Base-by-base conservation (phyloP, 2,888 invertebrate genomes). In the Empis stercorea region DNA sequence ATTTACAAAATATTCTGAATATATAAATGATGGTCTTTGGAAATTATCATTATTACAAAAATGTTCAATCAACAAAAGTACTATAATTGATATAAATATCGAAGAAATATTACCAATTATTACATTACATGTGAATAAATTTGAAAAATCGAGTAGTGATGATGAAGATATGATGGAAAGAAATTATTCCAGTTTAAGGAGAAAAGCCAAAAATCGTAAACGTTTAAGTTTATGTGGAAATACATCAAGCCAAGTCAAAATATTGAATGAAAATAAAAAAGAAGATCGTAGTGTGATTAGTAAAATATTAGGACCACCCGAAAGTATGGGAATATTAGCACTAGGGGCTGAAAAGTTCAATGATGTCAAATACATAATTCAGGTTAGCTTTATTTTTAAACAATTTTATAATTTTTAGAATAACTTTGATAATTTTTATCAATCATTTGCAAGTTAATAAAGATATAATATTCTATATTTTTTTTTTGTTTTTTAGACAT, bases 311-410 rank as follows among this genome's bases (percentile, higher is more conserved):
- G 79, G 86, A 10, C 77, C 84, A 30, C 82, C 84, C 1, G 80
- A 81, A 54, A 80, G 81, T 53, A 70, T 89, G 40, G 79, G 87
- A n/a, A 76, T 81, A 36, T 73, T 84, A 61, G 87, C 87, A 39
- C 71, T 91, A 38, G 80, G 83, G 57, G 77, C 79, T 50, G 79
- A 78, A 48, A 81, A 87, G 61, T 80, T 82, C 54, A 73, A 75
- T 7, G 81, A 83, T 68, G 87, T 86, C 0, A 78, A 80, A 57
- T 79, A 86, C 69, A 85, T 89, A 50, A 78, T 87, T 56, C 78
- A 86, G 80, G 89, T 88, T 71, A 34, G 34, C 13, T 6, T n/a
- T n/a, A n/a, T n/a, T n/a, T n/a, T n/a, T n/a, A n/a, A n/a, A n/a
- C n/a, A n/a, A n/a, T n/a, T n/a, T n/a, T n/a, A n/a, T n/a, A n/a